Base-by-base conservation (phyloP, 2,797 vertebrate genomes). In the Pantherophis vulpinus region DNA sequence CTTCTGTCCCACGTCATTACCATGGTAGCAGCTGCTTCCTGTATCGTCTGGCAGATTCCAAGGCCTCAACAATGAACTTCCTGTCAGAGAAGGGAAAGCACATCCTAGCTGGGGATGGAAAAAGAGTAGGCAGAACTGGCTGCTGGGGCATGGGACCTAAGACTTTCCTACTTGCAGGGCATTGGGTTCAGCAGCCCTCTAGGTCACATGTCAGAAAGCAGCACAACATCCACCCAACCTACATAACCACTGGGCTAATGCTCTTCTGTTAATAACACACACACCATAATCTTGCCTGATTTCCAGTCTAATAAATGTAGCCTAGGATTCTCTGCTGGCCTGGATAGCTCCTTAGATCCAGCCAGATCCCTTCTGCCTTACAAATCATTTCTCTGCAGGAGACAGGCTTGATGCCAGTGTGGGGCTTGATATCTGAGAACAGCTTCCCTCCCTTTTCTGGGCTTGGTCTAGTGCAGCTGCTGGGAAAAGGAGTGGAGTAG, bases 11-110 rank as follows among this genome's bases (percentile, higher is more conserved):
- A 89, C 70, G 74, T 91, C 90, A 93, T 86, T 93, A 87, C 93
- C 87, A 93, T 93, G 93, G 90, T 86, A 91, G 93, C 93, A 89
- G 90, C 93, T 91, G 90, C 93, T 93, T 93, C 93, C 93, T 93
- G 90, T 91, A 86, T 63, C 58, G 90, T 93, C 93, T 93, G 93
- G 87, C 93, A 63, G 93, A 66, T 91, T 32, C 25, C 27, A 47
- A 88, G 88, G 37, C 74, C 90, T 89, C 87, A 89, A 91, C 93
- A 93, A 91, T 93, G 93, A 91, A 91, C 93, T 93, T 93, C 90
- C 93, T 91, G 90, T 91, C 32, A 63, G 55, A 89, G 70, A 74
- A 91, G 70, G 66, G 59, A 93, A 93, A 37, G 58, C 79, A 87
- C 91, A 88, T 91, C 86, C 58, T 88, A 47, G 27, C 47, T 83